phyloP scores from a whole-genome alignment of 1,140 invertebrate species.

The Drosophila chauvacae region DNA sequence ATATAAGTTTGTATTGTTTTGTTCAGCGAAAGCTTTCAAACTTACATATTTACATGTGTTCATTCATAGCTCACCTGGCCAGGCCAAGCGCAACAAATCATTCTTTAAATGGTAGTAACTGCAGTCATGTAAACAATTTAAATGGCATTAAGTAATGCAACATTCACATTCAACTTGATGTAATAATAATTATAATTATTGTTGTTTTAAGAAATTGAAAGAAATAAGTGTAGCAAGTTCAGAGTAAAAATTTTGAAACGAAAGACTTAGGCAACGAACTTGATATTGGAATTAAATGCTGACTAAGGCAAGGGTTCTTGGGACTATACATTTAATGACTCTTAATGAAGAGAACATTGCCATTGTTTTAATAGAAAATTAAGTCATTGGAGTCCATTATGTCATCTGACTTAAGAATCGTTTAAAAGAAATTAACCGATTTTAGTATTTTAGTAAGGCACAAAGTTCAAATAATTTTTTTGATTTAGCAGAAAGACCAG shows the following conservation, averaged over 20 bases:
- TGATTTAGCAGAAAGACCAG: background rate
- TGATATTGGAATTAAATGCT: conserved; percentile 27
- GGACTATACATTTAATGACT: background rate
- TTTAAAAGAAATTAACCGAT: background rate
- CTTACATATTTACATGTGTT: conserved; percentile 24
- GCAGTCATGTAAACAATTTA: conserved; percentile 57
- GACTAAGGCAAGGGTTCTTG: background rate
- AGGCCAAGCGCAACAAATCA: conserved; percentile 76
- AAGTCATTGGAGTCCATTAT: background rate
- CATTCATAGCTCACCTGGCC: conserved; percentile 29
- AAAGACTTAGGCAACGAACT: conserved; percentile 81
- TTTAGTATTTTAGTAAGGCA: background rate
- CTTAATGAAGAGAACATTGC: background rate
- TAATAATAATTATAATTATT: conserved; percentile 46
- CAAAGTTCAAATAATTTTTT: background rate
- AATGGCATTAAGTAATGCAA: conserved; percentile 73
- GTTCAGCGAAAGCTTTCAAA: conserved; percentile 23
- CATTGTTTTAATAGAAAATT: background rate
- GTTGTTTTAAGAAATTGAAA: conserved; percentile 31
- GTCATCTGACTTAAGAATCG: background rate
- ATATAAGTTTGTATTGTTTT: background rate
- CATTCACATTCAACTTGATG: conserved; percentile 54
- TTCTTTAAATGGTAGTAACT: conserved; percentile 60
- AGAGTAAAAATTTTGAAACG: conserved; percentile 34
- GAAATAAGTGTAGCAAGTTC: background rate